Conservation (phyloP, 2,113 vertebrate genomes). For the Ptyas mucosa region DNA sequence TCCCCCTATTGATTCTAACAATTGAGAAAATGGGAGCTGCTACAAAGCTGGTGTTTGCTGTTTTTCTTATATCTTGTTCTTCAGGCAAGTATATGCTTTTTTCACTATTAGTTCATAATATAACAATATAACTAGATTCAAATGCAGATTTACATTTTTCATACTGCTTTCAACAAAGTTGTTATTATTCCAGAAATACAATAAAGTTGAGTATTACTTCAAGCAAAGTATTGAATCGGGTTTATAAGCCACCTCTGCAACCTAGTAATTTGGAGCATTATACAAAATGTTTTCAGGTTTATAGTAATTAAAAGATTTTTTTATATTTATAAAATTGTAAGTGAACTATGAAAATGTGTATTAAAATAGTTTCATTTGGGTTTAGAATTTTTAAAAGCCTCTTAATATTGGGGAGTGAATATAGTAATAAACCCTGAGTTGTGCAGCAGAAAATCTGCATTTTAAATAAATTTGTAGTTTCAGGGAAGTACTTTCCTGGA, state of each 20-base stretch:
- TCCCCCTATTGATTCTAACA: conserved; percentile 61
- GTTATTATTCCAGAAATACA: not conserved
- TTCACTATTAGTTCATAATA: not conserved
- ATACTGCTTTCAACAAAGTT: not conserved
- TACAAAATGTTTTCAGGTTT: not conserved
- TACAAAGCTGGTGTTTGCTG: conserved; percentile 95
- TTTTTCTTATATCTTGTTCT: conserved; percentile 98
- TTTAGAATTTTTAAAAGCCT: conserved; percentile 12
- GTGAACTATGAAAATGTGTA: conserved; percentile 45
- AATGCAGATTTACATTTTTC: not conserved
- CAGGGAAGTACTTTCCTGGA: conserved; percentile 21
- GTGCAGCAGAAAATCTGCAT: not conserved
- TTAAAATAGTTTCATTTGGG: not conserved
- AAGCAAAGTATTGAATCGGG: not conserved
- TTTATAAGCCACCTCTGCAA: not conserved
- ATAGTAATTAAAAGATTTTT: not conserved
- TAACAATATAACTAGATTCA: not conserved
- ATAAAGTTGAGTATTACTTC: not conserved
- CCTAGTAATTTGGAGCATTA: not conserved
- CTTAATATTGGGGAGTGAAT: conserved; percentile 2
- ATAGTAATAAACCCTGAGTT: not conserved
- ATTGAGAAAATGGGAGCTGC: conserved; percentile 95
- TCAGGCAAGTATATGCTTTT: conserved; percentile 83
- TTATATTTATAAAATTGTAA: not conserved
- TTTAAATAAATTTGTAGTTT: conserved; percentile 1